Evolutionary conservation across 1,140 invertebrate species (phyloP).

Genomic region (Bombyx mori): DNA sequence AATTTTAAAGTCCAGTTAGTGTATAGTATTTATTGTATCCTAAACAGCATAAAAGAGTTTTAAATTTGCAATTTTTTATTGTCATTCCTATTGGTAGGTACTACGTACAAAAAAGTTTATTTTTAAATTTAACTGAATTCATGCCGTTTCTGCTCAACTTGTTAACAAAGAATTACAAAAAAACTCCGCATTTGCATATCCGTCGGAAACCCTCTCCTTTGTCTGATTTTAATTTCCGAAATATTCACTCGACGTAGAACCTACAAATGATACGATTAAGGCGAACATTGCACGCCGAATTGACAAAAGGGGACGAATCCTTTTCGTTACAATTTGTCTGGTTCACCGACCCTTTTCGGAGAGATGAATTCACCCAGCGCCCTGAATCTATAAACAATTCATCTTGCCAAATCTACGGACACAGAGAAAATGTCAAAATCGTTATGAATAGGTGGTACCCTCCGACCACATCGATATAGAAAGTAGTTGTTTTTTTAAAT

Average conservation of each 20-base stretch:
- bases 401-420: slow-evolving; percentile 36
- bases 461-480: no score
- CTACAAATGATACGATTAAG: slow-evolving; percentile 47
- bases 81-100: no score
- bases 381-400: slow-evolving; percentile 43
- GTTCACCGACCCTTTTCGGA: slow-evolving; percentile 48
- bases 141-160: slow-evolving; percentile 15
- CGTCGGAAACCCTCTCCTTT: slow-evolving; percentile 18
- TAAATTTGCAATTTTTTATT: no score
- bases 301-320: slow-evolving; percentile 35
- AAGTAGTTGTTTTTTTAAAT: no score
- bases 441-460: slow-evolving; percentile 23
- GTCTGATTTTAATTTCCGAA: slow-evolving; percentile 24
- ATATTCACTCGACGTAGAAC: slow-evolving; percentile 34
- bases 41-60: no score
- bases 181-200: slow-evolving; percentile 21
- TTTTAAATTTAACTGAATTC: slow-evolving; percentile 6
- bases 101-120: no score
- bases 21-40: no score
- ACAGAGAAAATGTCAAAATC: slow-evolving; percentile 19
- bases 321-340: slow-evolving; percentile 48
- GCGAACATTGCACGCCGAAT: slow-evolving; percentile 29
- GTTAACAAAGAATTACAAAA: slow-evolving; percentile 23
- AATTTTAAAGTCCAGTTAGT: no score
- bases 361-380: slow-evolving; percentile 21